phyloP scores from a whole-genome alignment of 2,113 vertebrate genomes.

The Halichoerus grypus region DNA sequence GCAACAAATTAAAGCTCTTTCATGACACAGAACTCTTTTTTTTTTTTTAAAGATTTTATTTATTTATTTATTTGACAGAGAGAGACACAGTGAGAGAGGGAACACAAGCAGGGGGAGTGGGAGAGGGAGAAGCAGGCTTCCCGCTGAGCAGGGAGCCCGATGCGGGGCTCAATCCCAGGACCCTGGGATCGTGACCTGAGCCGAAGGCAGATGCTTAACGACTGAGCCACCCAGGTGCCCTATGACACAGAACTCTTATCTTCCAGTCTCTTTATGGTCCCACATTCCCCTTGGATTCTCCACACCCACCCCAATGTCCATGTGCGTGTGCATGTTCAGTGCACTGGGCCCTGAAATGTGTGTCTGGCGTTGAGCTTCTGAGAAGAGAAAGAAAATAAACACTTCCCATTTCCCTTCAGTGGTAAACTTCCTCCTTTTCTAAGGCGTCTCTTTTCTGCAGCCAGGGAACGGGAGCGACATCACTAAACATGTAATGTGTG shows the following conservation, averaged over 20 bases:
- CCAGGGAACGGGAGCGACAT: background rate
- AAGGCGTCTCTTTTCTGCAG: background rate
- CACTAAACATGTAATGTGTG: background rate
- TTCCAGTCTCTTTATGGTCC: background rate
- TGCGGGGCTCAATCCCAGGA: no score
- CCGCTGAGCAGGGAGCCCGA: no score
- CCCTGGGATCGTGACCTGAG: no score
- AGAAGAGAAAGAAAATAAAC: constrained; percentile 10
- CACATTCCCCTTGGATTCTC: background rate
- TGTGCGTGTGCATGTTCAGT: background rate
- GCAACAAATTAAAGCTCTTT: constrained; percentile 1
- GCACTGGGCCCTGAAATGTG: background rate
- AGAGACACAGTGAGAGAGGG: no score
- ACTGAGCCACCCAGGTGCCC: no score
- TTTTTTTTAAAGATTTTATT: no score
- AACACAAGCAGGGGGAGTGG: no score
- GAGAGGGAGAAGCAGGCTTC: no score
- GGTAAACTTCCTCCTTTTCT: background rate
- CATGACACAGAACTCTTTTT: background rate
- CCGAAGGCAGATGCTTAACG: no score
- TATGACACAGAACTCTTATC: background rate
- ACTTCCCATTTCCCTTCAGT: background rate
- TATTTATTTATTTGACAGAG: no score
- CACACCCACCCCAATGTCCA: background rate
- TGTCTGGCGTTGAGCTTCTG: background rate